Evolutionary conservation across 2,113 vertebrate genomes (phyloP), one percentile per base, ranked within the genome.

Genomic region (Varanus komodoensis): DNA sequence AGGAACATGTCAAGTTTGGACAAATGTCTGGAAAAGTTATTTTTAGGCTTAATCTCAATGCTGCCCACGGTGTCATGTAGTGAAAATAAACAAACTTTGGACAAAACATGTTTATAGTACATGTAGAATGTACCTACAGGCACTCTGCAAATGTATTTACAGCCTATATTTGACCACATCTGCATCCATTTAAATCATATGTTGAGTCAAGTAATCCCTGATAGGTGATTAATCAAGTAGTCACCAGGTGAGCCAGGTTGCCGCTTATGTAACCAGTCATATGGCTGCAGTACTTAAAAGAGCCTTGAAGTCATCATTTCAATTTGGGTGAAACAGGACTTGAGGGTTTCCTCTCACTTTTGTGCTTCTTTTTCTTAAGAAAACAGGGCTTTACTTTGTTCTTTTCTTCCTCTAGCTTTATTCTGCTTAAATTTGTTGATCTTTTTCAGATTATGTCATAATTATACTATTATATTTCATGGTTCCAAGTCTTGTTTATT

Each of bases 301-400:
- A 38, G 12, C 44, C 75, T 79, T 87, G 52, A 48, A 74, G 21
- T 0, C 71, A 0, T 69, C 85, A 38, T 57, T 9, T 19, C 71
- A 88, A 44, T 0, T 93, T 92, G 80, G 25, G 1, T 92, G 79
- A 93, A 90, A 89, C 32, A 1, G 5, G 3, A 74, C 34, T 80
- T 50, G 44, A 14, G 38, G 0, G 69, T 61, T 81, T 61, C 54
- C 1, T 27, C n/a, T 77, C 34, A 52, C 2, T n/a, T 15, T 82
- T 77, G 57, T 86, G 27, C 34, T 86, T 86, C 75, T 71, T 80
- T 71, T 54, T 80, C 32, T 44, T 34, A 79, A 67, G 61, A 54
- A 44, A 69, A 44, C 61, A 50, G 48, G 6, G 44, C 6, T 48
- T 84, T 19, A 61, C 57, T 61, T 61, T 61, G 57, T 11, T 61